Evolutionary conservation across 2,888 invertebrate genomes (phyloP).

Genomic region (Octodonta nipae): DNA sequence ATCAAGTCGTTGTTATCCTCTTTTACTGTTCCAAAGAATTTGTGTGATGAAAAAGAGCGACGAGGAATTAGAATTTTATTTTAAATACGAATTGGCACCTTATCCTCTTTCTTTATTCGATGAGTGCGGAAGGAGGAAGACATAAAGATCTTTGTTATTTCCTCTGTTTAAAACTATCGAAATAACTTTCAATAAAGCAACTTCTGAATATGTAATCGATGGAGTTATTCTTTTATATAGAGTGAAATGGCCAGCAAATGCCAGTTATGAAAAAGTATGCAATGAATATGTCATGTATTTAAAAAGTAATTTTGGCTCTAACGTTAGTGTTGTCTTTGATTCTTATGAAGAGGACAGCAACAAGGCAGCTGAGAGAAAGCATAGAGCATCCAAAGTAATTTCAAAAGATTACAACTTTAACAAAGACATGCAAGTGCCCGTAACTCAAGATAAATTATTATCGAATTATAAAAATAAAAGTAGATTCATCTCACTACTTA

Average conservation of each 20-base stretch:
- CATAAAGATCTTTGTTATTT: too few relatives aligned
- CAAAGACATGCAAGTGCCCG: background rate
- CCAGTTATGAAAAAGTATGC: background rate
- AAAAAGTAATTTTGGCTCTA: background rate
- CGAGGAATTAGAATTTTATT: too few relatives aligned
- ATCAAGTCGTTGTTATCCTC: too few relatives aligned
- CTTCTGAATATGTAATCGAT: background rate
- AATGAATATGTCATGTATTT: background rate
- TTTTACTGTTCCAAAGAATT: too few relatives aligned
- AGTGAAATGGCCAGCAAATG: background rate
- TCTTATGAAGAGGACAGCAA: background rate
- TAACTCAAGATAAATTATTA: background rate
- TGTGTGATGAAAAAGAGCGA: too few relatives aligned
- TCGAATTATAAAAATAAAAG: conserved; percentile 1
- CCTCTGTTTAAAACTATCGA: too few relatives aligned
- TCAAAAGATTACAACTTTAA: background rate
- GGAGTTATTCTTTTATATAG: background rate
- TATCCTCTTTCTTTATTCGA: too few relatives aligned
- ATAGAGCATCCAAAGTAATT: background rate
- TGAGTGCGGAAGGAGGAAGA: too few relatives aligned
- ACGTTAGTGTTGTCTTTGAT: background rate
- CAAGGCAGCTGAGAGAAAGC: background rate
- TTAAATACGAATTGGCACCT: too few relatives aligned
- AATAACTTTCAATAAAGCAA: too few relatives aligned
- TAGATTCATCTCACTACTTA: background rate